Evolutionary conservation across 37 sponge, comb jelly and placozoan species (phyloP).

Genomic region (Haliclona indistincta): DNA sequence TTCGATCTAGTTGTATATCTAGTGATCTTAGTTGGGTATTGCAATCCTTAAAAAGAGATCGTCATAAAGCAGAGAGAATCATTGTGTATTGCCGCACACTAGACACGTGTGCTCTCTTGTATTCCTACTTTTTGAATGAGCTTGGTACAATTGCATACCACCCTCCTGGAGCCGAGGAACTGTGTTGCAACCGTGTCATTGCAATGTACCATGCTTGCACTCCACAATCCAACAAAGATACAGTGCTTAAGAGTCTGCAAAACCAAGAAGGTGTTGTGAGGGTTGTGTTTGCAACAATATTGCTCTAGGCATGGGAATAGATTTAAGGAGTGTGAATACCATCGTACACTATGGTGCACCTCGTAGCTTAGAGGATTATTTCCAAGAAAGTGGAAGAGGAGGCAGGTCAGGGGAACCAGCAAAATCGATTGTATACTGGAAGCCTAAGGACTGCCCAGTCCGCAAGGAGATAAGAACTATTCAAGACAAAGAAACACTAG

Average conservation of each 20-base stretch:
- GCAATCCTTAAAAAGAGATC: not conserved
- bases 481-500: not conserved
- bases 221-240: slow-evolving; percentile 11
- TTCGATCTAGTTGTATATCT: not conserved
- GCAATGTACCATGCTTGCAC: slow-evolving; percentile 31
- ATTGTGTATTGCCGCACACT: too few relatives aligned
- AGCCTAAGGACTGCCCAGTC: slow-evolving; percentile 28
- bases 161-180: too few relatives aligned
- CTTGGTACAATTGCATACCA: too few relatives aligned
- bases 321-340: slow-evolving; percentile 4
- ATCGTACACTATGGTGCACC: slow-evolving; percentile 57
- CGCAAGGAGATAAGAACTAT: not conserved
- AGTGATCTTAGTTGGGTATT: not conserved
- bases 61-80: too few relatives aligned
- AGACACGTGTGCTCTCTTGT: too few relatives aligned
- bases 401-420: slow-evolving; percentile 31
- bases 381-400: slow-evolving; percentile 32
- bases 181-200: slow-evolving; percentile 26
- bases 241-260: slow-evolving; percentile 4
- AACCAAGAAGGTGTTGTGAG: slow-evolving; percentile 29
- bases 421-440: slow-evolving; percentile 41
- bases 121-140: too few relatives aligned
- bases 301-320: slow-evolving; percentile 44
- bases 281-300: slow-evolving; percentile 19
- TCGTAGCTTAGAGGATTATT: slow-evolving; percentile 26